These are phyloP conservation scores for Synaphobranchus kaupii DNA, from an alignment of 2,797 vertebrate genomes.

Conservation along the genomic window DNA sequence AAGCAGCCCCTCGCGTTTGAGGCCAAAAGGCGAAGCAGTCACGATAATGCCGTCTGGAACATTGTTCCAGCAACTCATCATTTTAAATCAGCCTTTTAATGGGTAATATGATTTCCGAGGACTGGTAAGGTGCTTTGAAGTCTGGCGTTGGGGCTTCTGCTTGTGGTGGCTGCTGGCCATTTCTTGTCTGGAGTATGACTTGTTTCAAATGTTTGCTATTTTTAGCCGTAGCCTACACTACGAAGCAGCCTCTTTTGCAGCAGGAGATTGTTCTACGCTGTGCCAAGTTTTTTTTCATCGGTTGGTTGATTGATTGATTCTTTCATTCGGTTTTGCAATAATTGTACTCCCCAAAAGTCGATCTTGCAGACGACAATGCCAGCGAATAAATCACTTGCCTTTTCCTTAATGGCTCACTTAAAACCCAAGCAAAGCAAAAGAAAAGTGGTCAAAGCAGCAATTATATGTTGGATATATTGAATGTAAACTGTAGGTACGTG, in stretches of 20 bases:
- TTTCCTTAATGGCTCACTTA: neutral
- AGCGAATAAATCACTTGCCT: neutral
- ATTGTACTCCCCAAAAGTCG: neutral
- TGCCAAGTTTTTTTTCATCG: neutral
- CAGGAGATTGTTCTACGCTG: too few species aligned
- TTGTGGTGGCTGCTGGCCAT: neutral
- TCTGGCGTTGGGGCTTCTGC: neutral
- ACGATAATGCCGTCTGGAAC: neutral
- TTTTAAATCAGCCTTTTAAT: conserved; percentile 15
- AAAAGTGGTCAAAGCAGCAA: neutral
- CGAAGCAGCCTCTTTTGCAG: neutral
- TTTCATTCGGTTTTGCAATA: neutral
- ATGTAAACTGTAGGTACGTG: neutral
- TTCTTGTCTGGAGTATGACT: neutral
- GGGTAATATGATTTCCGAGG: neutral
- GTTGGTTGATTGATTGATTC: neutral
- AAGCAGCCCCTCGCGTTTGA: neutral
- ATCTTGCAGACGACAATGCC: neutral
- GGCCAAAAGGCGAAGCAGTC: conserved; percentile 2
- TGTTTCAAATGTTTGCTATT: neutral
- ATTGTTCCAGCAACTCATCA: neutral
- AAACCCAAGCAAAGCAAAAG: neutral
- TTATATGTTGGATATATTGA: neutral
- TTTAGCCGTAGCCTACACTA: neutral
- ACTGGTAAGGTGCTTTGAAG: neutral